Evolutionary conservation across 2,113 vertebrate species (phyloP).

Genomic region (Nerophis lumbriciformis): DNA sequence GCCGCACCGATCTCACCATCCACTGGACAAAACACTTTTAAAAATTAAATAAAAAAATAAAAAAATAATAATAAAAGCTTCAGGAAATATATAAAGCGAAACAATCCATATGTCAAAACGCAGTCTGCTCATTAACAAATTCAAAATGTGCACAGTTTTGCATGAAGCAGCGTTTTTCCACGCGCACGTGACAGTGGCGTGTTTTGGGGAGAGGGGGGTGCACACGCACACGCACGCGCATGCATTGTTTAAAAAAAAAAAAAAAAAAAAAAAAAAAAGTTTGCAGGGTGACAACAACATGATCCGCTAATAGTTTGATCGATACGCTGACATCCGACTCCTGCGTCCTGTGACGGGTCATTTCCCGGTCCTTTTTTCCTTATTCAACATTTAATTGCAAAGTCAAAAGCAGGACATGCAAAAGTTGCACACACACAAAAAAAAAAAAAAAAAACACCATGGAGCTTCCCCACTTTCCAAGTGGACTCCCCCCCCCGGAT

Average conservation of each 20-base stretch:
- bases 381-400: not conserved
- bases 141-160: not conserved
- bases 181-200: conserved; percentile 29
- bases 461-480: not conserved
- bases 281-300: conserved; percentile 24
- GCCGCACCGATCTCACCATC: too few species aligned
- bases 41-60: too few species aligned
- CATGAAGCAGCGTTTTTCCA: not conserved
- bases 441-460: conserved; percentile 12
- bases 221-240: conserved; percentile 22
- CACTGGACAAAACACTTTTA: too few species aligned
- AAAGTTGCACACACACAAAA: conserved; percentile 44
- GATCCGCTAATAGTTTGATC: conserved; percentile 62
- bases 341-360: conserved; percentile 55
- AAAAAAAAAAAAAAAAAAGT: conserved; percentile 69
- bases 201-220: conserved; percentile 26
- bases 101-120: not conserved
- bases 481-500: conserved; percentile 7
- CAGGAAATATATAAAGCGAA: not conserved
- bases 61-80: not conserved
- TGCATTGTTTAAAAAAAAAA: conserved; percentile 43
- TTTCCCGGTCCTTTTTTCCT: conserved; percentile 24
- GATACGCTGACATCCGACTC: conserved; percentile 65
- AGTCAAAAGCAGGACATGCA: conserved; percentile 43
- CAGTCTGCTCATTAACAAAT: not conserved